Conservation (phyloP, 2,888 invertebrate genomes). For the Oligia latruncula region DNA sequence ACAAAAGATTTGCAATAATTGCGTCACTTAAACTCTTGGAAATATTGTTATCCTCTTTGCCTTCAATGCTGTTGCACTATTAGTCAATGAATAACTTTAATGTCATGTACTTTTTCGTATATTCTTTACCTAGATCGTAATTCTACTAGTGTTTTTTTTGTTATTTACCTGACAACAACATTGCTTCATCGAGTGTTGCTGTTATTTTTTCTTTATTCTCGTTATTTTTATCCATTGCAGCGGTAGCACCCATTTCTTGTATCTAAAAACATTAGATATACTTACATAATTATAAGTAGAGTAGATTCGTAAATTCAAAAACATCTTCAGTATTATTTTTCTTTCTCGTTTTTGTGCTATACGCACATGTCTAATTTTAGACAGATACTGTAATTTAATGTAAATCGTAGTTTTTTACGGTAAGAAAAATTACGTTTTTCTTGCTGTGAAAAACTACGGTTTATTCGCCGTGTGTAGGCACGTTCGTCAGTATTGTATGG, state of each 20-base stretch:
- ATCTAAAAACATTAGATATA: constrained; percentile 27
- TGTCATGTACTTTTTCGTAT: not conserved
- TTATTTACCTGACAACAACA: constrained; percentile 51
- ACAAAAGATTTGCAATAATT: not conserved
- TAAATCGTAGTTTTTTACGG: no score
- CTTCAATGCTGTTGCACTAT: not conserved
- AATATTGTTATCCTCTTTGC: not conserved
- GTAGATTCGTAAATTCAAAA: no score
- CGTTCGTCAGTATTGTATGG: no score
- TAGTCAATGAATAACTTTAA: not conserved
- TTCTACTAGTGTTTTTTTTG: not conserved
- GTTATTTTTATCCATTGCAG: constrained; percentile 9
- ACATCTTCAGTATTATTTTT: no score
- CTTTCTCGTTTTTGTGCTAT: no score
- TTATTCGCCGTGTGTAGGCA: no score
- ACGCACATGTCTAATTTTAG: no score
- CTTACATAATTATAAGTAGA: no score
- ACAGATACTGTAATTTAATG: no score
- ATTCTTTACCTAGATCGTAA: not conserved
- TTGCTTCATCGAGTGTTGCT: constrained; percentile 58
- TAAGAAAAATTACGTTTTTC: no score
- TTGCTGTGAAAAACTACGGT: no score
- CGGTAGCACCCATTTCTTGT: constrained; percentile 36
- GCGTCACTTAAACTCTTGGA: not conserved
- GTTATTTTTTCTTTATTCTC: constrained; percentile 15